Conservation (phyloP, 2,113 vertebrate species). For the Coreoperca whiteheadi region DNA sequence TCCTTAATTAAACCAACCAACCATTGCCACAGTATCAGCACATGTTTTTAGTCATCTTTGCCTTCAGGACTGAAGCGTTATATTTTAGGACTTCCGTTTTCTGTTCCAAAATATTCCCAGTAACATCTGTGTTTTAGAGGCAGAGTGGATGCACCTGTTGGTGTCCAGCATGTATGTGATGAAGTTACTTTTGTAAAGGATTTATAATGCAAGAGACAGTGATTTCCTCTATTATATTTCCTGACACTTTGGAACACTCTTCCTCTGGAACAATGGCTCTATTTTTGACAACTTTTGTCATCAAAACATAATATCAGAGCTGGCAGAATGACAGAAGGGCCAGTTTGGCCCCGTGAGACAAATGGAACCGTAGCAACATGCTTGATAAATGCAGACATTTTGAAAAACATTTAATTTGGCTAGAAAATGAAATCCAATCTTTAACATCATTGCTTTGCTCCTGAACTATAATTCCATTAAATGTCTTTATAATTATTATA, state of each 20-base stretch:
- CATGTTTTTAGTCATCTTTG: conserved; percentile 7
- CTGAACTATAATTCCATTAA: not conserved
- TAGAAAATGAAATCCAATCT: not conserved
- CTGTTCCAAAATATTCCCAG: conserved; percentile 51
- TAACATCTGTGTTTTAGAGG: conserved; percentile 47
- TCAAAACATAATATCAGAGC: conserved; percentile 26
- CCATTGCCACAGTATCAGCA: not conserved
- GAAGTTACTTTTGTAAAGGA: conserved; percentile 33
- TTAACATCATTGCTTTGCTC: not conserved
- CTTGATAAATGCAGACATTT: not conserved
- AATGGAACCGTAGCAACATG: not conserved
- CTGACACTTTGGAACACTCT: conserved; percentile 25
- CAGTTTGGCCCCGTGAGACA: not conserved
- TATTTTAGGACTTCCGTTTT: conserved; percentile 60
- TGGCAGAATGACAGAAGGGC: not conserved
- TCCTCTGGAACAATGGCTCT: conserved; percentile 9
- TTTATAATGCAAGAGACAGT: not conserved
- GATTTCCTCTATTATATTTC: conserved; percentile 54
- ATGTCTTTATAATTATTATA: not conserved
- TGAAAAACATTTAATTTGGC: not conserved
- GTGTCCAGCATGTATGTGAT: conserved; percentile 16
- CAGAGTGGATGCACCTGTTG: conserved; percentile 73
- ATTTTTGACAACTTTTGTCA: conserved; percentile 33
- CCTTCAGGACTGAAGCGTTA: conserved; percentile 12
- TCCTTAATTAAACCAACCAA: not conserved